Evolutionary conservation across 2,113 vertebrate species (phyloP), one percentile per base, ranked within the genome.

Genomic region (Notiomystis cincta): DNA sequence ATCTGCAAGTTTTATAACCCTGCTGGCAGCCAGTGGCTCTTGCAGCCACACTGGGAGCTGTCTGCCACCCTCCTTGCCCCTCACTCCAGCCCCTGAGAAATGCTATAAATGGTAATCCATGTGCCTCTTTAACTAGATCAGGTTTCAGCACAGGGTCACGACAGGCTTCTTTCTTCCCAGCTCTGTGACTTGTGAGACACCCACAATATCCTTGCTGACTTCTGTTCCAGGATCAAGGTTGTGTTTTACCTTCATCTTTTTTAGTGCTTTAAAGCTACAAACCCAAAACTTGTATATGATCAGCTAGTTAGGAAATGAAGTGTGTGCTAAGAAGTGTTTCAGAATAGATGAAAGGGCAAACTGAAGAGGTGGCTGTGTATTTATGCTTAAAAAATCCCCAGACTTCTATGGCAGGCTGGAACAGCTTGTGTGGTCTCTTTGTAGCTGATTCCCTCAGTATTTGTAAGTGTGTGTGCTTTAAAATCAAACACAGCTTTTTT

Each of bases 341-440:
- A 79, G 69, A 91, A 72, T 18, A 95, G 92, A 94, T 96, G 89
- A 96, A 96, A 97, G 90, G 95, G 61, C 81, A 94, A 95, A 88
- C 91, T 82, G 96, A 90, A 95, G 95, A 95, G 89, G 88, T 96
- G 87, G 77, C 89, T 94, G 89, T 95, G 86, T 92, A 76, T 94
- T 95, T 88, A 72, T 22, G 15, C 54, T 92, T 86, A 10, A 91
- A 96, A 95, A 94, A 75, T 1, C 0, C 27, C 60, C 75, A 85
- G 87, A 76, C 91, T 95, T 90, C 85, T 94, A 67, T 90, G 78
- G 77, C 95, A 96, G 76, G 48, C 87, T 91, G 70, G 44, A 96
- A 83, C 89, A 93, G 82, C 87, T 84, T 97, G 95, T 97, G 96
- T 97, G 96, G 91, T 95, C 95, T 76, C 82, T 95, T 93, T 93